Conservation (phyloP, 2,888 invertebrate species). For the Dryobotodes eremita region DNA sequence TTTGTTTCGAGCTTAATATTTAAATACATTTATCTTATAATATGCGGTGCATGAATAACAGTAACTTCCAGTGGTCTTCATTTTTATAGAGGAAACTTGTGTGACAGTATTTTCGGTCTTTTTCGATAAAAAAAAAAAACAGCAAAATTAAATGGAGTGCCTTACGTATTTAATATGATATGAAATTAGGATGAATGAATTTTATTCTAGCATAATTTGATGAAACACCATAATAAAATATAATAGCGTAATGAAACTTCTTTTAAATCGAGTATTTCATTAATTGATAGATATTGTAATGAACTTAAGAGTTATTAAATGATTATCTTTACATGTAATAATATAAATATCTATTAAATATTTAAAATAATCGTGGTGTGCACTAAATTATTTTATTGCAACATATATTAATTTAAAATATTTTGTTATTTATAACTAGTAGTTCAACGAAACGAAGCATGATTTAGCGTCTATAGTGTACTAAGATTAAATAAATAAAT, state of each 20-base stretch:
- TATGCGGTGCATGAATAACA: conserved; percentile 79
- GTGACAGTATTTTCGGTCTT: conserved; percentile 84
- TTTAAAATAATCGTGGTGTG: conserved; percentile 76
- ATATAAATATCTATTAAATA: conserved; percentile 65
- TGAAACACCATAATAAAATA: conserved; percentile 89
- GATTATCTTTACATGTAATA: conserved; percentile 75
- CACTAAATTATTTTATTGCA: conserved; percentile 73
- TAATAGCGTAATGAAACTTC: conserved; percentile 87
- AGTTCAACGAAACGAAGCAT: conserved; percentile 58
- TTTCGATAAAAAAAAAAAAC: conserved; percentile 86
- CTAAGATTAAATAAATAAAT: conserved; percentile 56
- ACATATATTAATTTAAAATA: conserved; percentile 67
- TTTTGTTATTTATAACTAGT: conserved; percentile 67
- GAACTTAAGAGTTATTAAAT: conserved; percentile 82
- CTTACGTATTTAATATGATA: conserved; percentile 90
- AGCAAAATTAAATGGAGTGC: conserved; percentile 90
- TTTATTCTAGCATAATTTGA: conserved; percentile 91
- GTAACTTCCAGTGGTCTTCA: conserved; percentile 89
- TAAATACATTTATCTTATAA: conserved; percentile 72
- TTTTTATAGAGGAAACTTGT: conserved; percentile 80
- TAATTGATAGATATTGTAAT: conserved; percentile 83
- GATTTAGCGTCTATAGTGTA: conserved; percentile 57
- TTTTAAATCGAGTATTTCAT: conserved; percentile 85
- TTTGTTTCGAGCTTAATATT: conserved; percentile 75
- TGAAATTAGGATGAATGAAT: conserved; percentile 89